Evolutionary conservation across 2,888 invertebrate species (phyloP).

Genomic region (Geophilus truncorum): DNA sequence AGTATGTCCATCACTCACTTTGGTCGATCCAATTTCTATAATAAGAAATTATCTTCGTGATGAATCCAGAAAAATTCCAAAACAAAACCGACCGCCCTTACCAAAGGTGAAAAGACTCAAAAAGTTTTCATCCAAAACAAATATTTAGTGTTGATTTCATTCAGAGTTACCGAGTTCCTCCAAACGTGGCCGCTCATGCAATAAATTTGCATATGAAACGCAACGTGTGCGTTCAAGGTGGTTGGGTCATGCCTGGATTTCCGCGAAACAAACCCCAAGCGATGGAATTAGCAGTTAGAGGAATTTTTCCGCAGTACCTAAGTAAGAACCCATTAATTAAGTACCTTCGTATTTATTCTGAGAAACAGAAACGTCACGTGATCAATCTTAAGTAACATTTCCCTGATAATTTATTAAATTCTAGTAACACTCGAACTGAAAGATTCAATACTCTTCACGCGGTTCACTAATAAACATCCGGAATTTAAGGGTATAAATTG

Average conservation of each 20-base stretch:
- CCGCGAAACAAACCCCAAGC: slow-evolving; percentile 6
- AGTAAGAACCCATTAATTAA: background rate
- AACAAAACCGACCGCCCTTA: background rate
- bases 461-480: background rate
- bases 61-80: background rate
- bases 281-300: background rate
- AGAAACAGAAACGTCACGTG: no score
- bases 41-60: background rate
- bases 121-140: no score
- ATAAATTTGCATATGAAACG: background rate
- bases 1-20: background rate
- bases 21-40: background rate
- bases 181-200: background rate
- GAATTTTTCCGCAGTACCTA: background rate
- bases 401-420: no score
- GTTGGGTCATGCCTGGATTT: slow-evolving; percentile 28
- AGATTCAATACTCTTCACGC: background rate
- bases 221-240: background rate
- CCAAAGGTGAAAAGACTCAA: background rate
- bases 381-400: no score
- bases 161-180: background rate
- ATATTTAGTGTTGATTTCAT: background rate
- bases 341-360: no score
- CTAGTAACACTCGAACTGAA: background rate
- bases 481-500: background rate